Conservation (phyloP, 2,888 invertebrate genomes). For the Xanthostigma xanthostigma region DNA sequence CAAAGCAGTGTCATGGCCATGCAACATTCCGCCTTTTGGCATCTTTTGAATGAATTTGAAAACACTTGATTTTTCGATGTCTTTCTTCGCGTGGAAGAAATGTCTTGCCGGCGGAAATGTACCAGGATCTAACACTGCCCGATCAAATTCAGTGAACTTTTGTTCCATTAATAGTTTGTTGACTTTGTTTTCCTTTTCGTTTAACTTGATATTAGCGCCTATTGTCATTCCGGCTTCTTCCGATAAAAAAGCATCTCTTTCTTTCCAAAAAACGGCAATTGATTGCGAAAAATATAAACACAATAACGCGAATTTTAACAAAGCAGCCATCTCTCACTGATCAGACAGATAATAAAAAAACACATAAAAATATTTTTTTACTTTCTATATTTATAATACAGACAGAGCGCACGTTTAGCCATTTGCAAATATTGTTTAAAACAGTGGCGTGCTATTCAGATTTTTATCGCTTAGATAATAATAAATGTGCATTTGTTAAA, state of each 20-base stretch:
- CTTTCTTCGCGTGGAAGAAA: constrained; percentile 42
- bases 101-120: constrained; percentile 48
- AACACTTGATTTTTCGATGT: constrained; percentile 44
- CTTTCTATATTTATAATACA: too few species aligned
- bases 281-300: too few species aligned
- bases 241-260: constrained; percentile 13
- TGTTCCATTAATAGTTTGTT: constrained; percentile 18
- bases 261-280: constrained; percentile 15
- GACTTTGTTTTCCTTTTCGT: constrained; percentile 17
- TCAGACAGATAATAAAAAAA: too few species aligned
- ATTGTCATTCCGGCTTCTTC: constrained; percentile 12
- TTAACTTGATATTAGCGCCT: constrained; percentile 19
- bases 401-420: too few species aligned
- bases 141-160: constrained; percentile 20
- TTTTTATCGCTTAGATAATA: too few species aligned
- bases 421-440: too few species aligned
- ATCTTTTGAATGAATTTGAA: constrained; percentile 48
- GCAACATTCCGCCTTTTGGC: constrained; percentile 63
- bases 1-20: constrained; percentile 51
- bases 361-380: too few species aligned
- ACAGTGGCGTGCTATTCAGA: too few species aligned
- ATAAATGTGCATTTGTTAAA: too few species aligned
- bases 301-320: too few species aligned
- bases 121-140: constrained; percentile 19
- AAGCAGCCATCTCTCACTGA: too few species aligned